Conservation (phyloP, 2,113 vertebrate genomes). For the Mormyrus lacerda region DNA sequence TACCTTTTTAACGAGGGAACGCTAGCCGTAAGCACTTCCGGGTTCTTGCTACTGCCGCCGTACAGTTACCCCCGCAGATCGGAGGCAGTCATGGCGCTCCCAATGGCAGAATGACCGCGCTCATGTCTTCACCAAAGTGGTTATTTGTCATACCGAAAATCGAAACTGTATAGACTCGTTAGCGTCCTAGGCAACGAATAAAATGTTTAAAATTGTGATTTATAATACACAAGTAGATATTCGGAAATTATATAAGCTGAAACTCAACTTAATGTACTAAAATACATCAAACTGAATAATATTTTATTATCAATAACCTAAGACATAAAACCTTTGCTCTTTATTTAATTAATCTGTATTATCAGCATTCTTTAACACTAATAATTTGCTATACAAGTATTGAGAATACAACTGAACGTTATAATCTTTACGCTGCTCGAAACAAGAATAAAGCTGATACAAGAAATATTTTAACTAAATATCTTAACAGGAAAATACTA, state of each 20-base stretch:
- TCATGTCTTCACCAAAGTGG: not conserved
- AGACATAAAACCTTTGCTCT: not conserved
- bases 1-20: constrained; percentile 28
- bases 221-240: not conserved
- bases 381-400: not conserved
- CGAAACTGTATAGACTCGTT: not conserved
- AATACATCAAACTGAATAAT: not conserved
- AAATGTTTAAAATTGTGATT: not conserved
- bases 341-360: not conserved
- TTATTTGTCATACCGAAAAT: not conserved
- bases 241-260: not conserved
- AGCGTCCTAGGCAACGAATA: not conserved
- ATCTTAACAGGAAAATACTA: not conserved
- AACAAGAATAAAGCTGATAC: not conserved
- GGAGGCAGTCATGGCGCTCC: not conserved
- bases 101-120: not conserved
- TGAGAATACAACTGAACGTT: not conserved
- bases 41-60: not conserved
- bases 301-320: not conserved
- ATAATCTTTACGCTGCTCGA: not conserved
- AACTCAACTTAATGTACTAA: not conserved
- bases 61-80: not conserved
- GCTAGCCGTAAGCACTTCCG: constrained; percentile 20
- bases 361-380: not conserved
- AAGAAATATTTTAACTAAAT: not conserved